A percentile compares a stretch with the other conserved stretches of the same genome.
These are phyloP conservation scores for Pectinophora gossypiella DNA, from an alignment of 1,140 invertebrate species.

Conservation along the genomic window DNA sequence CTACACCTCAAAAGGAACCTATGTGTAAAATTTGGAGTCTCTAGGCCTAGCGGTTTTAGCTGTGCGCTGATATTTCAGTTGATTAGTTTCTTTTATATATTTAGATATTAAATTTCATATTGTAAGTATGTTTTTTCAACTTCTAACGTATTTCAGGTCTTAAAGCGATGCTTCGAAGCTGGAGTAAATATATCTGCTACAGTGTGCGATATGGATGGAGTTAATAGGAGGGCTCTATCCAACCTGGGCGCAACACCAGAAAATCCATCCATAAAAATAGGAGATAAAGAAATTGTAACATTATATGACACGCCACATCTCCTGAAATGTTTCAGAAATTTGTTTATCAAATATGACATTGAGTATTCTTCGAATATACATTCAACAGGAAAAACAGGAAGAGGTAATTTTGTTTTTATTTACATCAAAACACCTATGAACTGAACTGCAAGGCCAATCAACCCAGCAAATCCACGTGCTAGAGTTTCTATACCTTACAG, in stretches of 20 bases:
- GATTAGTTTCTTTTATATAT: background rate
- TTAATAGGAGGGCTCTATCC: conserved; percentile 21
- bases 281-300: conserved; percentile 12
- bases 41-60: too few relatives aligned
- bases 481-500: background rate
- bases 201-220: conserved; percentile 19
- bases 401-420: too few relatives aligned
- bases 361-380: conserved; percentile 8
- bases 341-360: conserved; percentile 18
- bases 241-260: conserved; percentile 10
- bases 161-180: background rate
- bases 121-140: background rate
- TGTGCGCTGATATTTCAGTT: too few relatives aligned
- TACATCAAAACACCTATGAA: too few relatives aligned
- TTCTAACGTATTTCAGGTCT: background rate
- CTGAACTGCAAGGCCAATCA: too few relatives aligned
- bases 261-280: conserved; percentile 9
- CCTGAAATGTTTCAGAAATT: conserved; percentile 9
- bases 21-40: too few relatives aligned
- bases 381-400: background rate
- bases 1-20: too few relatives aligned
- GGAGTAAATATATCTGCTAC: conserved; percentile 9
- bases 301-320: conserved; percentile 16
- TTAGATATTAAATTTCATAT: background rate
- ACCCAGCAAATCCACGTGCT: background rate